Evolutionary conservation across 2,797 vertebrate species (phyloP).

Genomic region (Psittacula derbiana): DNA sequence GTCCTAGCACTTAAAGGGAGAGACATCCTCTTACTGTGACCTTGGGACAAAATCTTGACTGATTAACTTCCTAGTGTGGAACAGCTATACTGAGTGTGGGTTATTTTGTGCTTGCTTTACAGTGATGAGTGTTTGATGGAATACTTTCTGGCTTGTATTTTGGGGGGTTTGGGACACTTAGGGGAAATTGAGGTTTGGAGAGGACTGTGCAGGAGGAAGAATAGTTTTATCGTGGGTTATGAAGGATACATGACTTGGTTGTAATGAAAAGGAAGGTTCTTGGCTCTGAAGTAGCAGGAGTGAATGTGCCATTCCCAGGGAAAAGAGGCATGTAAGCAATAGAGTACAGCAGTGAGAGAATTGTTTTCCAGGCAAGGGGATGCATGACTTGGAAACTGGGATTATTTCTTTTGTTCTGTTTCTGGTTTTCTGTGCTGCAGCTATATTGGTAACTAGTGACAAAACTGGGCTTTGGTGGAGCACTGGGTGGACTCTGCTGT

Average conservation of each 20-base stretch:
- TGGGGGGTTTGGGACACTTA: background rate
- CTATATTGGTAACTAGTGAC: background rate
- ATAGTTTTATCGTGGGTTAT: background rate
- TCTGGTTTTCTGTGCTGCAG: background rate
- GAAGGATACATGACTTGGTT: background rate
- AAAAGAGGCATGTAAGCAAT: background rate
- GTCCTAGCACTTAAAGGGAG: background rate
- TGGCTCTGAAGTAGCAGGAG: background rate
- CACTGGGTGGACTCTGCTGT: background rate
- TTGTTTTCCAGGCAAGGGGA: background rate
- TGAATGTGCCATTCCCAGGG: background rate
- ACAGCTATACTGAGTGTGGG: background rate
- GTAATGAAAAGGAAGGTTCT: background rate
- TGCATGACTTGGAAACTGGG: background rate
- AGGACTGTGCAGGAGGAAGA: background rate
- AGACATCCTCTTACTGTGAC: background rate
- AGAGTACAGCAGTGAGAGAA: background rate
- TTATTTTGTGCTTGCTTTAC: conserved; percentile 36
- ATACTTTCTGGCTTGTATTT: background rate
- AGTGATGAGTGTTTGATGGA: background rate
- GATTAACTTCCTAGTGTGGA: conserved; percentile 32
- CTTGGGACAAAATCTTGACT: conserved; percentile 44
- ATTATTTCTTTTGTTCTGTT: background rate
- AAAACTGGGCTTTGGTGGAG: background rate
- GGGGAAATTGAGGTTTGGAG: background rate